Conservation (phyloP, 2,797 vertebrate species). For the Peromyscus eremicus region DNA sequence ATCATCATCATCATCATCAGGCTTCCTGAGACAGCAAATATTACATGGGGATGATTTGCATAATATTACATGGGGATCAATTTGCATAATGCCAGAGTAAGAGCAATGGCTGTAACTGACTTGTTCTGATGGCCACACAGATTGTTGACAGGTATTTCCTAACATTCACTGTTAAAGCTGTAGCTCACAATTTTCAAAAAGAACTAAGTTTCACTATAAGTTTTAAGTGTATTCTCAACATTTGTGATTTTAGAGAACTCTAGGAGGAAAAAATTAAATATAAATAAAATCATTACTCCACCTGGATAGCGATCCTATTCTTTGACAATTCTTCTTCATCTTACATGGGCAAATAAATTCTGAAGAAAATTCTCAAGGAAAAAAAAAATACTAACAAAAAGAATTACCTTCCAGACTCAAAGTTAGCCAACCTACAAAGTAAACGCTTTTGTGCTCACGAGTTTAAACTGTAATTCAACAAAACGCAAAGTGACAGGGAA, state of each 20-base stretch:
- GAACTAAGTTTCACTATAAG: not conserved
- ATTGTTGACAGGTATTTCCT: not conserved
- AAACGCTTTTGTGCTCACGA: not conserved
- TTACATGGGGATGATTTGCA: not conserved
- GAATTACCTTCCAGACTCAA: not conserved
- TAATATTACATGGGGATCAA: not conserved
- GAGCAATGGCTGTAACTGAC: not conserved
- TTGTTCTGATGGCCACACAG: not conserved
- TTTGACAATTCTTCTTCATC: not conserved
- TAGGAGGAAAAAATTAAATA: not conserved
- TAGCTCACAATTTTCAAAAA: not conserved
- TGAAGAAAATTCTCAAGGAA: not conserved
- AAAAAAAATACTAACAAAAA: not conserved
- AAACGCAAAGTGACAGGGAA: not conserved
- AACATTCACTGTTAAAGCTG: not conserved
- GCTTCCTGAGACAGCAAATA: conserved; percentile 15
- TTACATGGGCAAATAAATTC: not conserved
- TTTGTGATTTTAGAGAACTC: not conserved
- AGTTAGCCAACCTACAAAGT: not conserved
- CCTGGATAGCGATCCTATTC: not conserved
- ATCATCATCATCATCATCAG: not conserved
- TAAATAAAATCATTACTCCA: conserved; percentile 17
- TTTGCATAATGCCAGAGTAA: conserved; percentile 21
- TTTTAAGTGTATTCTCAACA: conserved; percentile 43
- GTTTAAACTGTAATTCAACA: conserved; percentile 1